Evolutionary conservation across 2,888 invertebrate genomes (phyloP).

Genomic region (Agapetus fuscipes): DNA sequence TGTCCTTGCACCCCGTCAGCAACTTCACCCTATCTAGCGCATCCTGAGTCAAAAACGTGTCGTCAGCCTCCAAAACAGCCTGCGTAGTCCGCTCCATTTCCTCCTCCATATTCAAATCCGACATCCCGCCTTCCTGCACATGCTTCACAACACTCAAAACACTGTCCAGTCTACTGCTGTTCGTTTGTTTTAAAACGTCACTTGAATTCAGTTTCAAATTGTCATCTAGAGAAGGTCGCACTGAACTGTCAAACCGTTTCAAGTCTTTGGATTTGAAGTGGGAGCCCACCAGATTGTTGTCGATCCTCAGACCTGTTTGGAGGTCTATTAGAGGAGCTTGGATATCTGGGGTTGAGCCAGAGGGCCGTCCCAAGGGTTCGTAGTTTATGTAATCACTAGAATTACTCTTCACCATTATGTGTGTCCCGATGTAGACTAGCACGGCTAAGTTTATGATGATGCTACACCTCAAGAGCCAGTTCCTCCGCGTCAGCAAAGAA

Average conservation of each 20-base stretch:
- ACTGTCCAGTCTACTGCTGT: not conserved
- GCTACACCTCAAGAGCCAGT: constrained; percentile 64
- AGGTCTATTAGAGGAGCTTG: not conserved
- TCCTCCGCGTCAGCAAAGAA: constrained; percentile 51
- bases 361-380: constrained; percentile 7
- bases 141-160: not conserved
- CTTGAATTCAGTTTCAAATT: no score
- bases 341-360: not conserved
- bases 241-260: no score
- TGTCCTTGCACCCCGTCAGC: constrained; percentile 55
- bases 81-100: not conserved
- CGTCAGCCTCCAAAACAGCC: constrained; percentile 24
- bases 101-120: not conserved
- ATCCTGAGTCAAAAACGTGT: constrained; percentile 33
- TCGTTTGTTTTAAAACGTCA: not conserved
- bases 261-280: no score
- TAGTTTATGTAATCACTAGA: constrained; percentile 14
- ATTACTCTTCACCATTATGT: constrained; percentile 40
- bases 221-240: no score
- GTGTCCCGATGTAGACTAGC: constrained; percentile 60
- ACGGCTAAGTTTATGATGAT: constrained; percentile 65
- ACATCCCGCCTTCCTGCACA: not conserved
- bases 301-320: not conserved
- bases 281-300: not conserved
- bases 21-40: constrained; percentile 36